Base-by-base conservation (phyloP, 2,888 invertebrate genomes). In the Magallana nippona region DNA sequence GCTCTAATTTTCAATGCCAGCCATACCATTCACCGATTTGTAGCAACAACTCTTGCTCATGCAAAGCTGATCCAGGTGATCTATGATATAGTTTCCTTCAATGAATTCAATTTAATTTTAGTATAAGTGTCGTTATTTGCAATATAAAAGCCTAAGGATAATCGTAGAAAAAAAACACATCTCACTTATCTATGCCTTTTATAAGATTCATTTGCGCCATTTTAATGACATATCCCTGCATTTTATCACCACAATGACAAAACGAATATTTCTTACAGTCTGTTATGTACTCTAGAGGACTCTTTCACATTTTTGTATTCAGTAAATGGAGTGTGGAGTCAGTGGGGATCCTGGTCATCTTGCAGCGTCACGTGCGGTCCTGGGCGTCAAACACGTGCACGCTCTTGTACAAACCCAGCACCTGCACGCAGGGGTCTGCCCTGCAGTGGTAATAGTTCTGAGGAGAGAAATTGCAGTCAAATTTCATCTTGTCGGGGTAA, bases 281-380 rank as follows among this genome's bases (percentile, higher is more conserved):
- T 44, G 3, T 44, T 44, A 0, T 8, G 8, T 44, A 44, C 44
- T 44, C 44, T 8, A 5, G 5, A 44, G 44, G 44, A 44, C 3
- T 5, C 8, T 44, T 44, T 5, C 3, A 44, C 44, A 44, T 44
- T 44, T n/a, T 44, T 44, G 44, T 44, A 44, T 44, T 44, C 60
- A 60, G 60, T n/a, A 19, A 19, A 60, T 60, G 60, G 60, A 10
- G 8, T n/a, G 19, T 60, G 60, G 60, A 19, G n/a, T n/a, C 19
- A n/a, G n/a, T 80, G 80, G 80, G 80, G 57, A 1, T 56, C 57
- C 13, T 80, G 80, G 80, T 57, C 58, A n/a, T 57, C 27, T 44
- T 80, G 80, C 58, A 80, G 80, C 80, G 60, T 58, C 58, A 80
- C 80, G 15, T 80, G 80, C 44, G 80, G 80, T 19, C 56, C 22